Evolutionary conservation across 2,113 vertebrate species (phyloP).

Genomic region (Odocoileus hemionus): DNA sequence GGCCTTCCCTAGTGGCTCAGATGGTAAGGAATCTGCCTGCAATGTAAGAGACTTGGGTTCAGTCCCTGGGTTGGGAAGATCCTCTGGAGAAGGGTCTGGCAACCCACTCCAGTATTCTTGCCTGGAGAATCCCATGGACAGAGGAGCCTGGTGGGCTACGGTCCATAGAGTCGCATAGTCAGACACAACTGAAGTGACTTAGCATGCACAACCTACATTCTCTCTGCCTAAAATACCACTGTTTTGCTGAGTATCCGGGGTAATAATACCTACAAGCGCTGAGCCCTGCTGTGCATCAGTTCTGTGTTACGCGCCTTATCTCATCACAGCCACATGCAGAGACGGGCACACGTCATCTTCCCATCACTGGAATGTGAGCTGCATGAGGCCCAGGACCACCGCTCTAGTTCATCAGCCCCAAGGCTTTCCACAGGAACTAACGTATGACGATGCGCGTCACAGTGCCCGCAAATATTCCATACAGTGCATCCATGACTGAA

Average conservation of each 20-base stretch:
- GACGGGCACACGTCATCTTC: not conserved
- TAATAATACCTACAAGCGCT: not conserved
- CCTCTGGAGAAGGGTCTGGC: fast-evolving
- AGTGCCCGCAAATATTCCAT: not conserved
- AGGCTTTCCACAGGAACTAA: not conserved
- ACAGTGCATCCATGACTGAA: not conserved
- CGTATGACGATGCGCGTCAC: fast-evolving
- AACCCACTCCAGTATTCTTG: not conserved
- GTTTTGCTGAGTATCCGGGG: not conserved
- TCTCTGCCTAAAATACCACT: not conserved
- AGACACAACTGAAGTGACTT: not conserved
- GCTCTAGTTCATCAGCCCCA: not conserved
- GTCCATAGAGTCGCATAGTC: not conserved
- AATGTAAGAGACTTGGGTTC: not conserved
- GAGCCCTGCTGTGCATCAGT: not conserved
- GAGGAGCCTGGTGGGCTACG: not conserved
- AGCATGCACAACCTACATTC: not conserved
- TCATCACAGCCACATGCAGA: not conserved
- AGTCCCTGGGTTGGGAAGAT: not conserved
- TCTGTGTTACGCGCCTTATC: not conserved
- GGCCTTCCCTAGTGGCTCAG: not conserved
- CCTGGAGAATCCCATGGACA: not conserved
- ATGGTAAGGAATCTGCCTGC: not conserved
- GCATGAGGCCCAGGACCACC: not conserved
- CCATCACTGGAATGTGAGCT: not conserved